phyloP scores from a whole-genome alignment of 2,113 vertebrate species.

The Sminthopsis crassicaudata region DNA sequence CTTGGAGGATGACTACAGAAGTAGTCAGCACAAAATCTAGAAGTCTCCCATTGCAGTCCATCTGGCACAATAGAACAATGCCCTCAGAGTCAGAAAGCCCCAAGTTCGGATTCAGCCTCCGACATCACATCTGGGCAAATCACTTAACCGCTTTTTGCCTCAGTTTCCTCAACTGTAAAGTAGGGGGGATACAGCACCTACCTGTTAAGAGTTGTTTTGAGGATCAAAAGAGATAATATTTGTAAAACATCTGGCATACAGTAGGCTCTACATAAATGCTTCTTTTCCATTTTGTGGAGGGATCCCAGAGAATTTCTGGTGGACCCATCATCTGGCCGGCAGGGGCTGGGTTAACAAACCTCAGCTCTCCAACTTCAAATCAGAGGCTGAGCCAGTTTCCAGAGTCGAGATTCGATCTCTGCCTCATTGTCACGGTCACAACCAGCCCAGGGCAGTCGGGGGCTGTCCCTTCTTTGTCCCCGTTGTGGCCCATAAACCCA shows the following conservation, averaged over 20 bases:
- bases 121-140: neutral
- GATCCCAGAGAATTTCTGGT: neutral
- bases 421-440: neutral
- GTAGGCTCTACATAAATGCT: neutral
- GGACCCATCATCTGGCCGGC: neutral
- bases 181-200: neutral
- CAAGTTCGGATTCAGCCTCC: neutral
- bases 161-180: neutral
- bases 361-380: conserved; percentile 17
- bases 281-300: neutral
- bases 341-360: neutral
- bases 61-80: neutral
- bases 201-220: neutral
- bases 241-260: neutral
- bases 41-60: neutral
- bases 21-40: neutral
- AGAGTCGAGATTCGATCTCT: conserved; percentile 62
- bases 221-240: neutral
- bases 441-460: conserved; percentile 64
- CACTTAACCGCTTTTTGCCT: neutral
- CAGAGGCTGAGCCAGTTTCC: conserved; percentile 9
- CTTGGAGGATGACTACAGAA: neutral
- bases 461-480: conserved; percentile 43
- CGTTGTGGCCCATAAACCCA: conserved; percentile 46
- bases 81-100: neutral